Percentiles rank a stretch among this genome's conserved stretches.
These are phyloP conservation scores for Cataglyphis rosenhaueri DNA, from an alignment of 2,888 invertebrate species.

Conservation along the genomic window DNA sequence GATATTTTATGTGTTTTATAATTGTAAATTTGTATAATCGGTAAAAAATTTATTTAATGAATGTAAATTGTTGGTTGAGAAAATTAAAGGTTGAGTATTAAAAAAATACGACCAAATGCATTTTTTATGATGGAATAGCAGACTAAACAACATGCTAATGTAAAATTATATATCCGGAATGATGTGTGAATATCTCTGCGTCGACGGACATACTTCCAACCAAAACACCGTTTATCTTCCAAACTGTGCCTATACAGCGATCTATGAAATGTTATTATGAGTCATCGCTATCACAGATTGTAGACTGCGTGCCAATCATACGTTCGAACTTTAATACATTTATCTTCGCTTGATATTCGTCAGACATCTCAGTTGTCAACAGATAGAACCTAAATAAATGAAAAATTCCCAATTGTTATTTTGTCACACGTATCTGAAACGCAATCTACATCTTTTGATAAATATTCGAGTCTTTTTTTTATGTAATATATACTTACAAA, in stretches of 20 bases:
- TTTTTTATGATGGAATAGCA: not conserved
- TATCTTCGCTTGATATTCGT: constrained; percentile 40
- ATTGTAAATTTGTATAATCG: not conserved
- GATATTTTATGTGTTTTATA: not conserved
- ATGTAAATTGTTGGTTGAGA: not conserved
- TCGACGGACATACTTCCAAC: not conserved
- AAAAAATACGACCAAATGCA: not conserved
- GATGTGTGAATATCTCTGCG: not conserved
- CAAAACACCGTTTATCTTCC: constrained; percentile 43
- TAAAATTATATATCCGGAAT: not conserved
- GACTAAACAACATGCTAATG: not conserved
- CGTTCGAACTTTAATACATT: constrained; percentile 30
- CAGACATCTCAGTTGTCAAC: constrained; percentile 16
- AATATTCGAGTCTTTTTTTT: not conserved
- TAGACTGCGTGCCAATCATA: constrained; percentile 49
- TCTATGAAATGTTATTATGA: constrained; percentile 51
- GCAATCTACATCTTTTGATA: not conserved
- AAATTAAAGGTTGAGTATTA: not conserved
- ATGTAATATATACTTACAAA: not conserved
- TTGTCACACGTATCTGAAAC: not conserved
- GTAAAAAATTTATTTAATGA: not conserved
- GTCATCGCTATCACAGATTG: constrained; percentile 41
- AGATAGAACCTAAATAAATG: not conserved
- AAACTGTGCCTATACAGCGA: constrained; percentile 18
- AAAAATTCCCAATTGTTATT: not conserved